Evolutionary conservation across 2,888 invertebrate species (phyloP), one percentile per base, ranked within the genome.

Genomic region (Synergus japonicus): DNA sequence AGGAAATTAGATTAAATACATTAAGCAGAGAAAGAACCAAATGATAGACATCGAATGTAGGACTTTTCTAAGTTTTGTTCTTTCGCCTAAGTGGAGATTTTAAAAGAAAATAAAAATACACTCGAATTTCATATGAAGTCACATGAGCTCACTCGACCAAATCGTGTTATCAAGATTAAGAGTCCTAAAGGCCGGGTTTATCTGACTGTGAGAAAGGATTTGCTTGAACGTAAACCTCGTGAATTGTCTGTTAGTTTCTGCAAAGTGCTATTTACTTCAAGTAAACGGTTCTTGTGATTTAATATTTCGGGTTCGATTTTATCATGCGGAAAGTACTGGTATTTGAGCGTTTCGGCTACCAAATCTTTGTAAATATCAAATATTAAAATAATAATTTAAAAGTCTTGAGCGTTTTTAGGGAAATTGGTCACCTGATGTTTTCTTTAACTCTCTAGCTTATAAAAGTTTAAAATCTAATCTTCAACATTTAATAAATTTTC

Each of bases 141-240:
- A 66, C 69, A 73, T 73, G 49, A 54, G 4, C 69, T 49, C 69
- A 73, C 69, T 73, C 69, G 54, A 73, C 49, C 69, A 73, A 73
- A 73, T 73, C 69, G 49, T 15, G 46, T 73, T 73, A 73, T 73
- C 69, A 73, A 73, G 69, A 73, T 73, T 46, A 54, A 37, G 10
- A 22, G 43, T 44, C 43, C 43, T 66, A 66, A 66, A 66, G 66
- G 66, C n/a, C 37, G 37, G 49, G n/a, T 73, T 73, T 73, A 54
- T 54, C 49, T 15, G 46, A 15, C 49, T 73, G 49, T 73, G 69
- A 73, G 69, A 73, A 73, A 73, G 49, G 69, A 73, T 73, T 73
- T 73, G 69, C 43, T 66, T 66, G 66, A 66, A 66, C 43, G n/a
- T 49, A 73, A 73, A 29, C 69, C 69, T 73, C 49, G 49, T 73